phyloP scores from a whole-genome alignment of 2,888 invertebrate species.

The Balanococcus diminutus region DNA sequence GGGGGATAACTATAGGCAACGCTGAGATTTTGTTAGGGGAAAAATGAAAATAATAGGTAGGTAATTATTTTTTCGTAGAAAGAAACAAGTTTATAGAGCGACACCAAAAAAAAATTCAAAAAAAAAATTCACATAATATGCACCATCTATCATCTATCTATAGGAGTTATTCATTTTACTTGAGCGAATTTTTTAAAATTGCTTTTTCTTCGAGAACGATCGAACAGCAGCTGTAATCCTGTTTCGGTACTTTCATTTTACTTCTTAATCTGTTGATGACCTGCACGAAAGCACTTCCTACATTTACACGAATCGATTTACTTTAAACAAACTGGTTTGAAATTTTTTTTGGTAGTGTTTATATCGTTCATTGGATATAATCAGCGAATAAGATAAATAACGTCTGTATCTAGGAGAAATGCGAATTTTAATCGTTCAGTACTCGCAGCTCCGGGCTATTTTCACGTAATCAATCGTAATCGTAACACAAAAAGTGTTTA shows the following conservation, averaged over 20 bases:
- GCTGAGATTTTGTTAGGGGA: no score
- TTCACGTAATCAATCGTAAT: not conserved
- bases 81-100: no score
- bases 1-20: no score
- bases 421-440: not conserved
- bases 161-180: no score
- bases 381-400: not conserved
- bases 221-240: not conserved
- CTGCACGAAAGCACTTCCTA: not conserved
- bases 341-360: slow-evolving; percentile 26
- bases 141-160: no score
- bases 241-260: slow-evolving; percentile 12
- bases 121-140: no score
- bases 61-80: no score
- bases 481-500: not conserved
- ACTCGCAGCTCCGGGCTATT: not conserved
- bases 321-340: slow-evolving; percentile 19
- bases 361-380: not conserved
- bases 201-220: not conserved
- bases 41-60: not conserved
- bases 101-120: not conserved
- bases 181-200: not conserved
- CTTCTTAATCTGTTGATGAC: not conserved
- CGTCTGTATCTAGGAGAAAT: not conserved
- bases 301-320: not conserved